Percentiles rank a stretch among this genome's conserved stretches.
phyloP scores from a whole-genome alignment of 2,113 vertebrate genomes.

The Urocolius indicus region DNA sequence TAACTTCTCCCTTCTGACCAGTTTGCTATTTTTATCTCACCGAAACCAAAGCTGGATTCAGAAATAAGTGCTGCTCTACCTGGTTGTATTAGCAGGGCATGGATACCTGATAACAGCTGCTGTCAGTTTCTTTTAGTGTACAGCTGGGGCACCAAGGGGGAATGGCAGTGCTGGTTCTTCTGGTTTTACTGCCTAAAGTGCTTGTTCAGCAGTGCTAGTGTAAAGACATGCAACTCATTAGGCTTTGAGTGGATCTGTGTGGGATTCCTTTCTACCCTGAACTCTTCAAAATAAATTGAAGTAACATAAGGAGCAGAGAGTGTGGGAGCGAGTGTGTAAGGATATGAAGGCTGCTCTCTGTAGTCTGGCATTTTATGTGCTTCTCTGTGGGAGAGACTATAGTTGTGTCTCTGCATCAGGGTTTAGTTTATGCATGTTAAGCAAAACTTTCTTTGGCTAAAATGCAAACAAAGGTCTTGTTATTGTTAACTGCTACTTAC shows the following conservation, averaged over 20 bases:
- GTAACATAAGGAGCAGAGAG: not conserved
- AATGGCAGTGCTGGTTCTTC: not conserved
- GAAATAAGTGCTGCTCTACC: not conserved
- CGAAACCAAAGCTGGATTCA: not conserved
- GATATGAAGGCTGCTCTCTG: not conserved
- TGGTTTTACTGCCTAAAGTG: not conserved
- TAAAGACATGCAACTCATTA: not conserved
- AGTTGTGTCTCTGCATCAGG: not conserved
- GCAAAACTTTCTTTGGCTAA: not conserved
- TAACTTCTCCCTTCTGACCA: not conserved
- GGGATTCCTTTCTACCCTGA: not conserved
- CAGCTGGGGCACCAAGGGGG: not conserved
- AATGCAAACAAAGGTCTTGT: not conserved
- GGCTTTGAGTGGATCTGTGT: not conserved
- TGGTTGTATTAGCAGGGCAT: not conserved
- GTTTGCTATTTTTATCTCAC: not conserved
- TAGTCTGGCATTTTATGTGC: not conserved
- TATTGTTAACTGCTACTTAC: not conserved
- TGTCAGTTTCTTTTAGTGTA: not conserved
- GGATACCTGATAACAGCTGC: not conserved
- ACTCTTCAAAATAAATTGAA: not conserved
- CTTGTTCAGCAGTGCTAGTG: not conserved
- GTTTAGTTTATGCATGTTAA: not conserved
- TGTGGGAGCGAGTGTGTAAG: not conserved
- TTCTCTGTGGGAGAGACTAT: not conserved